Evolutionary conservation across 2,888 invertebrate genomes (phyloP).

Genomic region (Monochamus alternatus): DNA sequence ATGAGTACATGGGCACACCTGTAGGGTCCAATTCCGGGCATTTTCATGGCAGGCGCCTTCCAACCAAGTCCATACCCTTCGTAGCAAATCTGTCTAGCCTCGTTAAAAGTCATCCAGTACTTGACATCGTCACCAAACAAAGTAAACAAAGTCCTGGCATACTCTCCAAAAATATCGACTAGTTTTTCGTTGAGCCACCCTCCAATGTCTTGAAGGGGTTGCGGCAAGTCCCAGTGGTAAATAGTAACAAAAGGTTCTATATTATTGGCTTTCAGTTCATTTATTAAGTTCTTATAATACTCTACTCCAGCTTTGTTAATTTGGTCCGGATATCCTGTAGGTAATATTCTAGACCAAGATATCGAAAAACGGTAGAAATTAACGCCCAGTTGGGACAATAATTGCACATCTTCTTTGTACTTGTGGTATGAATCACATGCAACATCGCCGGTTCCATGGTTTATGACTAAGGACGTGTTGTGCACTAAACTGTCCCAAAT

Average conservation of each 20-base stretch:
- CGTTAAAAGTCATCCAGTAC: constrained; percentile 75
- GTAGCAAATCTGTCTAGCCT: constrained; percentile 67
- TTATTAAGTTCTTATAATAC: constrained; percentile 54
- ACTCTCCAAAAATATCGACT: constrained; percentile 71
- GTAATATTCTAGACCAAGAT: constrained; percentile 25
- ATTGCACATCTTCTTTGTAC: constrained; percentile 75
- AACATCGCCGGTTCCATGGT: constrained; percentile 74
- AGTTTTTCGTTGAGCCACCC: constrained; percentile 46
- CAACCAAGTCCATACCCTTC: constrained; percentile 64
- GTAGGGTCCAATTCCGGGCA: constrained; percentile 76
- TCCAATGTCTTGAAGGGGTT: constrained; percentile 67
- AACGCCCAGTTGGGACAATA: constrained; percentile 73
- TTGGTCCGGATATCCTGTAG: constrained; percentile 74
- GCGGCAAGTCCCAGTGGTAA: constrained; percentile 75
- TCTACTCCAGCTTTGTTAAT: constrained; percentile 81
- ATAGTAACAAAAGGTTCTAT: constrained; percentile 74
- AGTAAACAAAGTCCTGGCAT: constrained; percentile 72
- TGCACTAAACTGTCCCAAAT: constrained; percentile 80
- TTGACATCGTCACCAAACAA: constrained; percentile 67
- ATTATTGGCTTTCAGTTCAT: constrained; percentile 70
- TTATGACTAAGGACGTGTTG: constrained; percentile 72
- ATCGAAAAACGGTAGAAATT: constrained; percentile 26
- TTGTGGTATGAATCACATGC: constrained; percentile 80
- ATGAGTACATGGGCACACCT: constrained; percentile 77
- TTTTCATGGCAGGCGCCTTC: constrained; percentile 71